phyloP scores from a whole-genome alignment of 2,888 invertebrate species.

The Coelogynopora nodosa region DNA sequence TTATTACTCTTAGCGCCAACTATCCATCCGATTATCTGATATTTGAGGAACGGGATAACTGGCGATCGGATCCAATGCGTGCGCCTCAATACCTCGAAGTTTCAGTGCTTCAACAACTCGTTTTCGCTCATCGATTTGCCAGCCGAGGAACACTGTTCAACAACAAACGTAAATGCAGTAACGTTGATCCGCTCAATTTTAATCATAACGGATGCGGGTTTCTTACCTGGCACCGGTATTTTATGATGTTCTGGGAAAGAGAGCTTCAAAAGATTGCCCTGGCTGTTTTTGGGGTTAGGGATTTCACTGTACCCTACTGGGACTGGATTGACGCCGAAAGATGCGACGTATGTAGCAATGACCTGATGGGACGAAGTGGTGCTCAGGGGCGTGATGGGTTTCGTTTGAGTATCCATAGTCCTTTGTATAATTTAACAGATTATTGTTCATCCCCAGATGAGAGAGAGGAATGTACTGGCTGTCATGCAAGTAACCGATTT shows the following conservation, averaged over 20 bases:
- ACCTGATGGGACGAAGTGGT: slow-evolving; percentile 26
- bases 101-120: slow-evolving; percentile 32
- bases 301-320: slow-evolving; percentile 45
- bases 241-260: too few species aligned
- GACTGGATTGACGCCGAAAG: slow-evolving; percentile 43
- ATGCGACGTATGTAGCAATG: slow-evolving; percentile 46
- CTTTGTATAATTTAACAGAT: slow-evolving; percentile 39
- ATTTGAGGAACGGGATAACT: slow-evolving; percentile 3
- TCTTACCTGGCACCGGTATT: too few species aligned
- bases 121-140: slow-evolving; percentile 40
- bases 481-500: too few species aligned
- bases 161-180: neutral
- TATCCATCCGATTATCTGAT: slow-evolving; percentile 16
- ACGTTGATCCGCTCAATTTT: neutral
- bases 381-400: neutral
- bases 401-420: slow-evolving; percentile 7
- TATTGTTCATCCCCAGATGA: slow-evolving; percentile 33
- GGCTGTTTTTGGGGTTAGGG: neutral
- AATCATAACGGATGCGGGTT: slow-evolving; percentile 43
- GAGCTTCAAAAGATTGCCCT: slow-evolving; percentile 41
- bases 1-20: neutral
- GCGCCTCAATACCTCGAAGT: neutral
- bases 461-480: too few species aligned
- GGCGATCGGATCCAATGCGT: slow-evolving; percentile 31
- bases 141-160: slow-evolving; percentile 30